Percentiles rank a stretch among this genome's conserved stretches.
These are phyloP conservation scores for Parus major DNA, from an alignment of 2,113 vertebrate genomes.

Conservation along the genomic window DNA sequence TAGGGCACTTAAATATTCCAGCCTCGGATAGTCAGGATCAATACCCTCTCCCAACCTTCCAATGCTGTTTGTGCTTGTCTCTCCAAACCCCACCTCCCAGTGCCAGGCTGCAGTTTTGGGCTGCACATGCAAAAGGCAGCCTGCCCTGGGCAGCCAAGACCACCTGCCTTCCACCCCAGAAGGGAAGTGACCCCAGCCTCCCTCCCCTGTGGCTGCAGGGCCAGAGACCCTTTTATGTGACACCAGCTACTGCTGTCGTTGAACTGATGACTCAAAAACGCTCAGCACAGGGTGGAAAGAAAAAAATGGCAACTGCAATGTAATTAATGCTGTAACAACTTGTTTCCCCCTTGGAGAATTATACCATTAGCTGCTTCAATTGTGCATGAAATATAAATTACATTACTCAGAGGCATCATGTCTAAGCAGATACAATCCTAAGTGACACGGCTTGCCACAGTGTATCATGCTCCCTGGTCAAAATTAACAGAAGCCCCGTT, in stretches of 20 bases:
- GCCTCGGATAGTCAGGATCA: background rate
- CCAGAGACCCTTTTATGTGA: background rate
- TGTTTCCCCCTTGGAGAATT: slow-evolving; percentile 85
- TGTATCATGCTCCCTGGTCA: slow-evolving; percentile 74
- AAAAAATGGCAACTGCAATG: slow-evolving; percentile 69
- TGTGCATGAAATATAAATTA: slow-evolving; percentile 88
- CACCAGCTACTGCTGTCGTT: background rate
- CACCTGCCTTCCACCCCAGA: background rate
- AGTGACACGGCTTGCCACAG: slow-evolving; percentile 75
- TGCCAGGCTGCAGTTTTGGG: background rate
- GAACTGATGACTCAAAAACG: background rate
- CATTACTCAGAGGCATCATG: slow-evolving; percentile 81
- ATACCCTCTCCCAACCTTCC: background rate
- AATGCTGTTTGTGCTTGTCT: rapidly evolving
- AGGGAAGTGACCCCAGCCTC: background rate
- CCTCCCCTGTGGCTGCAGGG: background rate
- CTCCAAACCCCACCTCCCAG: background rate
- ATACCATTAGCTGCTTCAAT: slow-evolving; percentile 86
- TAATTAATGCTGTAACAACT: slow-evolving; percentile 86
- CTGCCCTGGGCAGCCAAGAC: background rate
- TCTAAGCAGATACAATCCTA: slow-evolving; percentile 79
- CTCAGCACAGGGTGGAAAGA: background rate
- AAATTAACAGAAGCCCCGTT: slow-evolving; percentile 65
- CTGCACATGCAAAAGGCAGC: background rate
- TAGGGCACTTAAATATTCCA: background rate